Evolutionary conservation across 2,797 vertebrate genomes (phyloP), one percentile per base, ranked within the genome.

Genomic region (Sebastes diploproa): DNA sequence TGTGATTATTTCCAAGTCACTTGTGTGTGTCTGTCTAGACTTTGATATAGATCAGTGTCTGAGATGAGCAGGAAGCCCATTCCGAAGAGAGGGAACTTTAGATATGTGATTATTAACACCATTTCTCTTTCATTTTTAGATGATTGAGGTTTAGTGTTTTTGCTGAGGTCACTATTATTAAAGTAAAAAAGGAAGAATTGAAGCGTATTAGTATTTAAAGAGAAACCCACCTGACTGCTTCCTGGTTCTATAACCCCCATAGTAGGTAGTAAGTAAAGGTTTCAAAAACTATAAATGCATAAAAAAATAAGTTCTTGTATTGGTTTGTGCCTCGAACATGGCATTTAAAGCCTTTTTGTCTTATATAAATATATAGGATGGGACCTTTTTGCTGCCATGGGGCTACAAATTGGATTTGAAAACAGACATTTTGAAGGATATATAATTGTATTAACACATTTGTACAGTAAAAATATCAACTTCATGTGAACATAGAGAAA

Each of bases 1-100:
- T 88, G 87, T 90, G 54, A 32, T 91, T 79, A 79, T 91, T 93
- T 93, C 54, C 5, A 30, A 6, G 64, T 64, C 4, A 18, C 7
- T 72, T 67, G 4, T 61, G 18, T 20, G 1, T 76, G 25, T 64
- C 29, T 50, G 25, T 72, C 58, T 25, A 29, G 55, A 75, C 5
- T 23, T n/a, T 10, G 20, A 27, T 83, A 34, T 66, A 61, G 29
- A 80, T 74, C 12, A 11, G 54, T 61, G n/a, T 80, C 34, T 66
- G n/a, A 54, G 56, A 25, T 27, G 9, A 67, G 54, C 23, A 75
- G 34, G 25, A 52, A 30, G n/a, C 6, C 34, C 2, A 38, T 20
- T 13, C 58, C 1, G 18, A 55, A 60, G 9, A 46, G 54, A 36
- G 2, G 13, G 20, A 36, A 60, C 9, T n/a, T 65, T 22, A 23